Base-by-base conservation (phyloP, 2,888 invertebrate species). In the Serripes groenlandicus region DNA sequence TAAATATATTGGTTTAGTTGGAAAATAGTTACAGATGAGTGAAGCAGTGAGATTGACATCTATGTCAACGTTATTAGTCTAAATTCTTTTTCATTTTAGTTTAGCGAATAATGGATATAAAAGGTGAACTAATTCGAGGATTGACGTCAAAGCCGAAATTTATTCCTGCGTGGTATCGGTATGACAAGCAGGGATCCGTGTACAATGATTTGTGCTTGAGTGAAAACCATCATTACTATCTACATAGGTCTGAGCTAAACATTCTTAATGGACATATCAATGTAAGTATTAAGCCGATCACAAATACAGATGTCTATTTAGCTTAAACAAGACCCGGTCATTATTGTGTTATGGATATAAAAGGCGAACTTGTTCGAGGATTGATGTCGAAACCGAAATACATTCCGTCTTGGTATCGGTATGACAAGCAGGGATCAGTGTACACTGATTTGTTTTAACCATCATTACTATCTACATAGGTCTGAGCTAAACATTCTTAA, bases 351-450 rank as follows among this genome's bases (percentile, higher is more conserved):
- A 68, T 68, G 68, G 42, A 68, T 26, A 30, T 49, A 28, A 68
- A 68, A 21, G 28, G 18, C 23, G 37, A 26, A 23, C 52, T 72
- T 4, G 60, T 72, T 18, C 32, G 37, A 62, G 37, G 74, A 18
- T 37, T 74, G n/a, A 74, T 30, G 5, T 60, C 74, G 15, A 21
- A 62, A 7, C 74, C 74, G 21, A 62, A 62, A 37, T 32, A 74
- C 49, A 74, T 74, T 15, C 74, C 74, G 0, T 5, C 28, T 1
- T 74, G 74, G 74, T 74, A 74, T n/a, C 37, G 62, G 5, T 74
- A 74, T 23, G 62, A 74, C 64, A 62, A 74, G 28, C 62, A 74
- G 21, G 72, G 72, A 21, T 72, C 72, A 9, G n/a, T 32, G 28
- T 72, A 56, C n/a, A 58, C 58, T 32, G 74, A 74, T n/a, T 4